Percentiles rank a stretch among this genome's conserved stretches.
phyloP scores from a whole-genome alignment of 2,113 vertebrate genomes.

The Hippocampus abdominalis region DNA sequence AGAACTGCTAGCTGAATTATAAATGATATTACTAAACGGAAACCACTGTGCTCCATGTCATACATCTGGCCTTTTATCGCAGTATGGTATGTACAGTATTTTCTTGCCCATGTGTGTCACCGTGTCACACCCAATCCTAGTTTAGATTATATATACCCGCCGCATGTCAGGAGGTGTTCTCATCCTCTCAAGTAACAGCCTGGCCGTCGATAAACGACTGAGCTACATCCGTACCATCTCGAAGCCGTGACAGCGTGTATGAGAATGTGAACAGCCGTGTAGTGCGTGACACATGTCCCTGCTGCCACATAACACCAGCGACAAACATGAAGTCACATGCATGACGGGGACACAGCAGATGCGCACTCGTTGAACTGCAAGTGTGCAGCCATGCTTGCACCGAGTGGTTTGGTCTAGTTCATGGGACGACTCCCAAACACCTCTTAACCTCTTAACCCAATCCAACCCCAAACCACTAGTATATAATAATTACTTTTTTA shows the following conservation, averaged over 20 bases:
- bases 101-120: conserved; percentile 1
- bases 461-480: background rate
- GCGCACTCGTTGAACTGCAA: conserved; percentile 16
- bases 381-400: background rate
- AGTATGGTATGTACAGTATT: background rate
- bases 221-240: background rate
- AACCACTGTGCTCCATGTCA: background rate
- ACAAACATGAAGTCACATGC: conserved; percentile 38
- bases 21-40: background rate
- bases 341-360: conserved; percentile 22
- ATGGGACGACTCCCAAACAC: background rate
- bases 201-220: background rate
- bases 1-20: background rate
- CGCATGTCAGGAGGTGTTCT: conserved; percentile 33
- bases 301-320: conserved; percentile 29
- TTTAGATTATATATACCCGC: conserved; percentile 28
- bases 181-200: conserved; percentile 46
- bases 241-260: background rate
- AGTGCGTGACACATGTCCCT: conserved; percentile 30
- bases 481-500: background rate
- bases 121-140: conserved; percentile 40
- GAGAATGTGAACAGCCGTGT: conserved; percentile 26
- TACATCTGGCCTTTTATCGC: background rate
- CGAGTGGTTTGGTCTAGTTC: background rate
- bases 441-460: background rate